Evolutionary conservation across 2,888 invertebrate genomes (phyloP), one percentile per base, ranked within the genome.

Genomic region (Torymus aiolomorphi): DNA sequence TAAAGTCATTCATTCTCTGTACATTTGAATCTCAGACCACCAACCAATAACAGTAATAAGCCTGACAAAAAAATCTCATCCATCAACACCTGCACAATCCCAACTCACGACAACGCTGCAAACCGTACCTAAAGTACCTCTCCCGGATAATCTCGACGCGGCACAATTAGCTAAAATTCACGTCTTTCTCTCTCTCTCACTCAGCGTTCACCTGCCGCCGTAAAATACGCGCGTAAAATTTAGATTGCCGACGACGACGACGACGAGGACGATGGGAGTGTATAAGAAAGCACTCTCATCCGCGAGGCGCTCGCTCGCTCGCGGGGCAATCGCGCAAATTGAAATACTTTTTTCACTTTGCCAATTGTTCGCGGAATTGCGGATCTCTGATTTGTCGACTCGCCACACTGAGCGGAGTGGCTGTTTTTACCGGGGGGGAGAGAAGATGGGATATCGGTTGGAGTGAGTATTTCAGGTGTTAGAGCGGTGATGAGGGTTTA

Each of bases 281-380:
- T 62, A 63, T 56, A 76, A 80, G 76, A 72, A 76, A 80, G 76
- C 72, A 80, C 75, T 76, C 72, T 76, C 76, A 76, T 71, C 56
- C 76, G 18, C 51, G 61, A 57, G 56, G 14, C n/a, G 51, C 42
- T 42, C 8, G 42, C 42, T 42, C 42, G 42, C 42, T 42, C 42
- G 42, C 42, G 42, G 42, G 42, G 76, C 76, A 80, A 80, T 67
- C 76, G 66, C 61, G 72, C 76, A 76, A 80, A 76, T 80, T 72
- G 80, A 76, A 76, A 80, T 80, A 76, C 76, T 80, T 80, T 76
- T 80, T 76, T 80, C 67, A 76, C 76, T 80, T 72, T 67, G 76
- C 76, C 31, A 76, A 80, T 80, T 72, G 72, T 76, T 80, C 57
- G 78, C 59, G 31, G 14, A 73, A 78, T 73, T 52, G 70, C 79